phyloP scores from a whole-genome alignment of 2,888 invertebrate genomes.

The Diabrotica balteata region DNA sequence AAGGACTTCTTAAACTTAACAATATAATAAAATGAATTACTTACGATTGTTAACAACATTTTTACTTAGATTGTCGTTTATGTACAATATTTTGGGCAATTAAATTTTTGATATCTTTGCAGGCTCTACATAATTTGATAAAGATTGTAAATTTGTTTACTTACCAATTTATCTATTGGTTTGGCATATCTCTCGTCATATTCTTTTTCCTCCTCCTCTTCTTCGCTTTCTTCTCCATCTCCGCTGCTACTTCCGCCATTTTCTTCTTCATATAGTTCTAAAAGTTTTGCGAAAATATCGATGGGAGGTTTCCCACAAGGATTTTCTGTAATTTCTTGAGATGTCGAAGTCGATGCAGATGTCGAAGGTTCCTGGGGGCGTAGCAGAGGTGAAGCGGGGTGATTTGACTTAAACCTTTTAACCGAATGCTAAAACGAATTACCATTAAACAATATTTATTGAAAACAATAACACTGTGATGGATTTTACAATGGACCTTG shows the following conservation, averaged over 20 bases:
- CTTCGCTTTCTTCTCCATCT: slow-evolving; percentile 29
- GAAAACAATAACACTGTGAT: background rate
- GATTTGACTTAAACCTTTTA: slow-evolving; percentile 55
- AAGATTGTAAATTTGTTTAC: background rate
- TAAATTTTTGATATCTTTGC: no score
- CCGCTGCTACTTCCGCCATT: slow-evolving; percentile 20
- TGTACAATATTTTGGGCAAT: no score
- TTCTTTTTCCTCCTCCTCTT: slow-evolving; percentile 30
- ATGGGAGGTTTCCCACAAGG: slow-evolving; percentile 50
- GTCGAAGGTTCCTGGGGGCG: slow-evolving; percentile 51
- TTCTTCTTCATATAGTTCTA: slow-evolving; percentile 59
- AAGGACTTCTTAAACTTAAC: no score
- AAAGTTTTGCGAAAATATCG: slow-evolving; percentile 59
- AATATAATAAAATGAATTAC: no score
- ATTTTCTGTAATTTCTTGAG: slow-evolving; percentile 39
- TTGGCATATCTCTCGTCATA: slow-evolving; percentile 13
- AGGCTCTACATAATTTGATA: background rate
- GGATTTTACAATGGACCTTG: no score
- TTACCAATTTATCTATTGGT: slow-evolving; percentile 11
- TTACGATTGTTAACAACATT: no score
- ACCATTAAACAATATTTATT: no score
- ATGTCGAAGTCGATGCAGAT: slow-evolving; percentile 34
- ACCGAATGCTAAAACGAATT: slow-evolving; percentile 52
- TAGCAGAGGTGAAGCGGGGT: slow-evolving; percentile 55
- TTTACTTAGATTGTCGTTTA: no score